A percentile compares a stretch with the other conserved stretches of the same genome.
Conservation (phyloP, 2,113 vertebrate species). For the Myiozetetes cayanensis region DNA sequence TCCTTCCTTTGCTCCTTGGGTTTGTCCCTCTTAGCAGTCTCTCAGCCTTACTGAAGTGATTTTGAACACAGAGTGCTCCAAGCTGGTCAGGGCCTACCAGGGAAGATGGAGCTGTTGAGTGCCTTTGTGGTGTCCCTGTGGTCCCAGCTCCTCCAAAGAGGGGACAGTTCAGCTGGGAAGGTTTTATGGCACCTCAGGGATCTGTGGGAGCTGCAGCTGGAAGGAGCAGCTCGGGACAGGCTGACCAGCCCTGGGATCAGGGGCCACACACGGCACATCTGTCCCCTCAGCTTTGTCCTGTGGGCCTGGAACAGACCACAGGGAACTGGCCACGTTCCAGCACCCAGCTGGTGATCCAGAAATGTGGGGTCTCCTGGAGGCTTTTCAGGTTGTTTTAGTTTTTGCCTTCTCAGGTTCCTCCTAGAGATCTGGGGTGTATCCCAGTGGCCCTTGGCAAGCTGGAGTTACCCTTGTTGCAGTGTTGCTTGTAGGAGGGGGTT, state of each 20-base stretch:
- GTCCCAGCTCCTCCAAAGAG: neutral
- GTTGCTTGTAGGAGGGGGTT: neutral
- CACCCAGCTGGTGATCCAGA: neutral
- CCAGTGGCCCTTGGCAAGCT: neutral
- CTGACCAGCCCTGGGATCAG: neutral
- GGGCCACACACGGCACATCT: neutral
- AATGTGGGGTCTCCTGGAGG: neutral
- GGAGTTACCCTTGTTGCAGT: neutral
- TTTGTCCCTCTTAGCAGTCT: neutral
- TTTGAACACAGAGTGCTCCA: neutral
- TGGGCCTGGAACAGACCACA: neutral
- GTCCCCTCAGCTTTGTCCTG: neutral
- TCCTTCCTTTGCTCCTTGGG: neutral
- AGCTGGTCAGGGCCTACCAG: neutral
- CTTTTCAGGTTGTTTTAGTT: neutral
- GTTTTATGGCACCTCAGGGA: neutral
- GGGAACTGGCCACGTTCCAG: neutral
- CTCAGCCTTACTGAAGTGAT: neutral
- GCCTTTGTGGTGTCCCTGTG: neutral
- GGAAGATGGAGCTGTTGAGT: neutral
- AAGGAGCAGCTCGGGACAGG: neutral
- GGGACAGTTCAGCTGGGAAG: neutral
- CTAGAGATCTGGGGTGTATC: neutral
- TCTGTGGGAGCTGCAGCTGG: neutral
- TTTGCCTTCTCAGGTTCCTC: neutral